Conservation (phyloP, 2,797 vertebrate genomes). For the Epinephelus coioides region DNA sequence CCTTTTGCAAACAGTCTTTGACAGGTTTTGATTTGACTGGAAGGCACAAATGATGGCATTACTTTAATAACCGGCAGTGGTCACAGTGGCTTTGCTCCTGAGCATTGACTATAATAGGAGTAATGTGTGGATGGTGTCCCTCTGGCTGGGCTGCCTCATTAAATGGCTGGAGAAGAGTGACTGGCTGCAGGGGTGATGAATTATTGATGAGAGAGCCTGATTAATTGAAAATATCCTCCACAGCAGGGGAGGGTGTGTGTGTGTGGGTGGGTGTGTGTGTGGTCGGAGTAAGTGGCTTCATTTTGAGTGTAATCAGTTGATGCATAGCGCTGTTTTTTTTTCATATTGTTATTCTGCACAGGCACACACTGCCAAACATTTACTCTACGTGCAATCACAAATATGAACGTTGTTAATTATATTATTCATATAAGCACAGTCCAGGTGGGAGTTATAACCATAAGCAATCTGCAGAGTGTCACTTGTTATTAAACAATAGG, state of each 20-base stretch:
- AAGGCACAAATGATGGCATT: constrained; percentile 70
- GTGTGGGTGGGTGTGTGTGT: constrained; percentile 8
- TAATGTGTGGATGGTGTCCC: constrained; percentile 76
- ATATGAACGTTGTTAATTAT: constrained; percentile 36
- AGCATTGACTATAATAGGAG: constrained; percentile 68
- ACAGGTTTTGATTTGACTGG: constrained; percentile 66
- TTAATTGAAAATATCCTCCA: constrained; percentile 85
- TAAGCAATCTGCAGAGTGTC: constrained; percentile 57
- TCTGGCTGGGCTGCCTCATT: constrained; percentile 82
- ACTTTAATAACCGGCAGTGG: constrained; percentile 70
- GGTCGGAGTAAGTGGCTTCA: constrained; percentile 65
- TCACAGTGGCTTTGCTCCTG: constrained; percentile 72
- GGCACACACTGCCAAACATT: constrained; percentile 39
- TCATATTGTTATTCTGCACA: constrained; percentile 64
- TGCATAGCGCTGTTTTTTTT: constrained; percentile 30
- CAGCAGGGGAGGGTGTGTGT: constrained; percentile 56
- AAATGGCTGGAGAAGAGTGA: constrained; percentile 83
- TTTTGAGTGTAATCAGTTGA: constrained; percentile 73
- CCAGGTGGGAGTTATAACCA: constrained; percentile 61
- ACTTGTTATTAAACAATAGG: constrained; percentile 48
- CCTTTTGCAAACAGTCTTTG: constrained; percentile 70
- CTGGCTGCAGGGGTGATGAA: constrained; percentile 84
- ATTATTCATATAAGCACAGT: constrained; percentile 36
- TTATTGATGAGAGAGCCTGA: constrained; percentile 86
- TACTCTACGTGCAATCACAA: constrained; percentile 44